These are phyloP conservation scores for Enteromius treurensis DNA, from an alignment of 2,797 vertebrate genomes.

Conservation along the genomic window DNA sequence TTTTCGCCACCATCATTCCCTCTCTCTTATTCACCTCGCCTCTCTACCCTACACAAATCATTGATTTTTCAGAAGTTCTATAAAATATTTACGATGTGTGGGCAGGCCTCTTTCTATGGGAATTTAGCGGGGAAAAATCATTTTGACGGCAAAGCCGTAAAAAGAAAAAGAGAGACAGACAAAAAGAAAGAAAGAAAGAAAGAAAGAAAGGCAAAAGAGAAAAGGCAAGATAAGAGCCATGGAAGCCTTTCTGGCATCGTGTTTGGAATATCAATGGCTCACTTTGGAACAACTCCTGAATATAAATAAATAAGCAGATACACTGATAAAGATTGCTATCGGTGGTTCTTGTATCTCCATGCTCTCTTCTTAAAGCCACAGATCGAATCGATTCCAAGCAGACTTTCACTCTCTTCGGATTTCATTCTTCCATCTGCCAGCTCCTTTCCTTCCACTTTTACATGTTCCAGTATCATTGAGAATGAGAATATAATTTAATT, in stretches of 20 bases:
- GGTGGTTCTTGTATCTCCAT: slow-evolving; percentile 52
- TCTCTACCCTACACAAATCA: slow-evolving; percentile 67
- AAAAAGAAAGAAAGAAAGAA: slow-evolving; percentile 25
- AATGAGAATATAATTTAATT: slow-evolving; percentile 46
- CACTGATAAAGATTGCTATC: slow-evolving; percentile 65
- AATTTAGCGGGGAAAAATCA: slow-evolving; percentile 68
- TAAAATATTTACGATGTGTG: slow-evolving; percentile 82
- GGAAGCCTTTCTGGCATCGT: slow-evolving; percentile 62
- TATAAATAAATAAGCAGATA: slow-evolving; percentile 73
- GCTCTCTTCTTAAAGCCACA: slow-evolving; percentile 58
- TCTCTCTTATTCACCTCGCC: slow-evolving; percentile 48
- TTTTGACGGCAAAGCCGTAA: slow-evolving; percentile 72
- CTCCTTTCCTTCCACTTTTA: slow-evolving; percentile 43
- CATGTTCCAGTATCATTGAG: slow-evolving; percentile 22
- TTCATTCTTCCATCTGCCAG: slow-evolving; percentile 24
- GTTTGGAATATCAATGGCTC: slow-evolving; percentile 71
- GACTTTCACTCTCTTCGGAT: slow-evolving; percentile 47
- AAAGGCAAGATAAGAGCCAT: slow-evolving; percentile 67
- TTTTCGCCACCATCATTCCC: slow-evolving; percentile 4
- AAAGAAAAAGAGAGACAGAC: slow-evolving; percentile 54
- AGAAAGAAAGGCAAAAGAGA: slow-evolving; percentile 17
- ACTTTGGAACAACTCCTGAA: slow-evolving; percentile 69
- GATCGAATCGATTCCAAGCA: slow-evolving; percentile 54
- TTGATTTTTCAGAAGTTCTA: slow-evolving; percentile 75
- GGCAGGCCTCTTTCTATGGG: slow-evolving; percentile 73